A percentile compares a stretch with the other conserved stretches of the same genome.
Conservation (phyloP, 2,797 vertebrate species). For the Rallus crepitans region DNA sequence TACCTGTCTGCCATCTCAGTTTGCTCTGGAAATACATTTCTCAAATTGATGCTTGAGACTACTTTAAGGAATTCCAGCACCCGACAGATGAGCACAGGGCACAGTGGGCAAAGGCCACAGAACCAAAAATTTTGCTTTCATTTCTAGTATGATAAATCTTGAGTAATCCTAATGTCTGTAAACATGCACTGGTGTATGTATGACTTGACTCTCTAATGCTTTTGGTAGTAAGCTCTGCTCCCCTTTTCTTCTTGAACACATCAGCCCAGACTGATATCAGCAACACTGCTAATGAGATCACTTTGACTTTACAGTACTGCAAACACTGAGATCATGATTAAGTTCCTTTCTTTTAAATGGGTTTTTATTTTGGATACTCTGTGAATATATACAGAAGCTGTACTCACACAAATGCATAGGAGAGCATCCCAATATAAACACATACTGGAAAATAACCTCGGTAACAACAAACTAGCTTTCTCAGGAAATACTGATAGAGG, state of each 20-base stretch:
- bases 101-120: neutral
- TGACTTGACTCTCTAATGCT: neutral
- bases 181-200: neutral
- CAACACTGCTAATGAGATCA: neutral
- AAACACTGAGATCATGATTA: neutral
- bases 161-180: neutral
- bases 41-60: neutral
- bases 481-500: constrained; percentile 28
- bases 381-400: neutral
- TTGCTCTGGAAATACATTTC: constrained; percentile 17
- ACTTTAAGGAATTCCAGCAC: neutral
- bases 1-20: constrained; percentile 2
- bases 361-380: neutral
- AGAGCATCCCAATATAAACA: neutral
- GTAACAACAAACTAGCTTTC: neutral
- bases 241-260: neutral
- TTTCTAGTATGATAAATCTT: neutral
- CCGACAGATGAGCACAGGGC: neutral
- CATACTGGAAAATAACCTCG: neutral
- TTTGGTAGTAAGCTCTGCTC: neutral
- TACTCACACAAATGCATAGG: neutral
- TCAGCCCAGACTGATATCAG: neutral
- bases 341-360: neutral
- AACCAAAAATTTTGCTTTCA: neutral
- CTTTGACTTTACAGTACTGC: neutral